phyloP scores from a whole-genome alignment of 2,888 invertebrate genomes.

The Dicycla oo region DNA sequence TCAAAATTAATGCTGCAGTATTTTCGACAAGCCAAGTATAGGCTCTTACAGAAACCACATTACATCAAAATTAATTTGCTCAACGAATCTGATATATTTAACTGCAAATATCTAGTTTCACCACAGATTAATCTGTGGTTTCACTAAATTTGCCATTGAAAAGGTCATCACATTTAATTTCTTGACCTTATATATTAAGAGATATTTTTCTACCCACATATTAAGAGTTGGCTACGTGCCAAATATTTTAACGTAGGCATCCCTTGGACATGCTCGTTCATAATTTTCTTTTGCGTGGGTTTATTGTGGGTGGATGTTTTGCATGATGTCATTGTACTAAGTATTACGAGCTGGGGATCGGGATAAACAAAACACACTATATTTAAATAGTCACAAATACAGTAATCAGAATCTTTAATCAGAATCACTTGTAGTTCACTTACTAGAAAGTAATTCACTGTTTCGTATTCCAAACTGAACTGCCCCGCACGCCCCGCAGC shows the following conservation, averaged over 20 bases:
- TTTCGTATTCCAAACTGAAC: no score
- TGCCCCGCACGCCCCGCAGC: no score
- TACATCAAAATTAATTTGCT: conserved; percentile 27
- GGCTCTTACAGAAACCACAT: not conserved
- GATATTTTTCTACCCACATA: conserved; percentile 67
- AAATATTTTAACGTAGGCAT: conserved; percentile 74
- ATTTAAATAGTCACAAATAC: no score
- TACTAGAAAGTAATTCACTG: no score
- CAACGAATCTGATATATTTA: conserved; percentile 35
- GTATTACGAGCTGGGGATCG: no score
- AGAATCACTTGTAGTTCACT: no score
- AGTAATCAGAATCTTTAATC: no score
- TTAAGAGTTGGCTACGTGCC: conserved; percentile 76
- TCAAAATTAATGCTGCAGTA: no score
- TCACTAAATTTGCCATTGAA: conserved; percentile 46
- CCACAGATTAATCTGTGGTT: no score
- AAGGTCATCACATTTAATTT: conserved; percentile 62
- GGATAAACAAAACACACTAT: no score
- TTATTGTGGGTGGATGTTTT: conserved; percentile 26
- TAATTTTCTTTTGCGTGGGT: conserved; percentile 69
- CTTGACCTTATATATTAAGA: conserved; percentile 79
- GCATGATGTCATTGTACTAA: conserved; percentile 31
- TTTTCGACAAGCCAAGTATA: no score
- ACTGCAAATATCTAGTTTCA: conserved; percentile 69
- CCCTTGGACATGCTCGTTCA: conserved; percentile 75